Evolutionary conservation across 2,888 invertebrate species (phyloP).

Genomic region (Pollenia amentaria): DNA sequence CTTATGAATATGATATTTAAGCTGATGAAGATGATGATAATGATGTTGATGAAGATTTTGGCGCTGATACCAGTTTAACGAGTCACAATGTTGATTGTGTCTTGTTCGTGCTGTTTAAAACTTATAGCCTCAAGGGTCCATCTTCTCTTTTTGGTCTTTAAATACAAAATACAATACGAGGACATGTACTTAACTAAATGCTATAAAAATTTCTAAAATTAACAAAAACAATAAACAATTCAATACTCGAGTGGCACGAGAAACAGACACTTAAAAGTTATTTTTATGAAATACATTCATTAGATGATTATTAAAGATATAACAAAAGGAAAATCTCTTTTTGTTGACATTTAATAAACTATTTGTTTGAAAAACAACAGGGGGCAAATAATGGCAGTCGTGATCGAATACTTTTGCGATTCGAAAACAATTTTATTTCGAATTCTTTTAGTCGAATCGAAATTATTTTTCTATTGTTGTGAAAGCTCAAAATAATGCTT

Average conservation of each 20-base stretch:
- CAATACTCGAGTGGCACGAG: conserved; percentile 18
- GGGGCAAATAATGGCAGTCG: too few relatives aligned
- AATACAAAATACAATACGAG: conserved; percentile 17
- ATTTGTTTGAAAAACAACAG: too few relatives aligned
- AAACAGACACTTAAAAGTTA: neutral
- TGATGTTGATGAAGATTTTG: neutral
- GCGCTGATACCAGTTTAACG: conserved; percentile 21
- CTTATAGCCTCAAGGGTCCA: conserved; percentile 35
- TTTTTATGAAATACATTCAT: neutral
- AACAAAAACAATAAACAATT: conserved; percentile 47
- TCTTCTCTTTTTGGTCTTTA: neutral
- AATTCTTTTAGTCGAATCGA: too few relatives aligned
- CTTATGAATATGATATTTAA: neutral
- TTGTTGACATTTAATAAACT: too few relatives aligned
- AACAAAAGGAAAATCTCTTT: too few relatives aligned
- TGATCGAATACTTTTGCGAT: too few relatives aligned
- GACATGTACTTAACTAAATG: conserved; percentile 57
- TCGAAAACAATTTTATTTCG: too few relatives aligned
- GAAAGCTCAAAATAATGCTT: too few relatives aligned
- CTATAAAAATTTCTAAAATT: conserved; percentile 47
- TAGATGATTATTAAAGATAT: neutral
- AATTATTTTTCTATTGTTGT: too few relatives aligned
- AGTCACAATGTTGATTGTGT: conserved; percentile 29
- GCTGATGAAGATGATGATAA: neutral
- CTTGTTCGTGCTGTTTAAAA: neutral